A percentile compares a stretch with the other conserved stretches of the same genome.
These are phyloP conservation scores for Tenodera sinensis DNA, from an alignment of 2,888 invertebrate genomes.

Conservation along the genomic window DNA sequence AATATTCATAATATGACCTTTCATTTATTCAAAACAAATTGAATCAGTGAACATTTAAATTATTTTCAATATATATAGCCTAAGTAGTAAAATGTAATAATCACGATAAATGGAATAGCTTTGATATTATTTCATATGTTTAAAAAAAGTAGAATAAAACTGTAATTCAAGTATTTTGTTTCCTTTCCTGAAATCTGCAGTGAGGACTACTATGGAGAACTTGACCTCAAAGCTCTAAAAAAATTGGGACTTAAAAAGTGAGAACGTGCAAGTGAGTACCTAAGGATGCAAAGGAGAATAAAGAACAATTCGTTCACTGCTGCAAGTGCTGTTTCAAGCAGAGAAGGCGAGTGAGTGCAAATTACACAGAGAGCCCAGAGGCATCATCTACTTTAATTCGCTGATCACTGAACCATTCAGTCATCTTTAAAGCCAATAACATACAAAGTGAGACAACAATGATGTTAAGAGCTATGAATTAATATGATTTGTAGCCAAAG, in stretches of 20 bases:
- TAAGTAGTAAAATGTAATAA: too few species aligned
- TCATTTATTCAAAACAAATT: too few species aligned
- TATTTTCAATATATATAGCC: too few species aligned
- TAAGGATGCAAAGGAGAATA: not conserved
- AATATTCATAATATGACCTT: too few species aligned
- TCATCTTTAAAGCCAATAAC: not conserved
- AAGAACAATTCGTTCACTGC: not conserved
- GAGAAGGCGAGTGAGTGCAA: not conserved
- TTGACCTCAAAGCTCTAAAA: slow-evolving; percentile 82
- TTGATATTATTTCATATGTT: not conserved
- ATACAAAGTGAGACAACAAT: not conserved
- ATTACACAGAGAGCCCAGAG: not conserved
- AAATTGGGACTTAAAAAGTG: slow-evolving; percentile 69
- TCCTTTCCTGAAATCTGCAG: slow-evolving; percentile 48
- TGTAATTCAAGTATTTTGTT: not conserved
- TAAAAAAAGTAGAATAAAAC: not conserved
- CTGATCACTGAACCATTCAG: not conserved
- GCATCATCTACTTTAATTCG: not conserved
- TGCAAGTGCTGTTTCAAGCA: not conserved
- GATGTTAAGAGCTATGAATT: not conserved
- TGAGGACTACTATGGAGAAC: slow-evolving; percentile 90
- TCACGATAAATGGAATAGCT: too few species aligned
- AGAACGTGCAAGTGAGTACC: not conserved
- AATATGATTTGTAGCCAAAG: not conserved
- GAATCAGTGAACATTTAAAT: too few species aligned